These are phyloP conservation scores for Heterocephalus glaber DNA, from an alignment of 2,113 vertebrate genomes.

Conservation along the genomic window DNA sequence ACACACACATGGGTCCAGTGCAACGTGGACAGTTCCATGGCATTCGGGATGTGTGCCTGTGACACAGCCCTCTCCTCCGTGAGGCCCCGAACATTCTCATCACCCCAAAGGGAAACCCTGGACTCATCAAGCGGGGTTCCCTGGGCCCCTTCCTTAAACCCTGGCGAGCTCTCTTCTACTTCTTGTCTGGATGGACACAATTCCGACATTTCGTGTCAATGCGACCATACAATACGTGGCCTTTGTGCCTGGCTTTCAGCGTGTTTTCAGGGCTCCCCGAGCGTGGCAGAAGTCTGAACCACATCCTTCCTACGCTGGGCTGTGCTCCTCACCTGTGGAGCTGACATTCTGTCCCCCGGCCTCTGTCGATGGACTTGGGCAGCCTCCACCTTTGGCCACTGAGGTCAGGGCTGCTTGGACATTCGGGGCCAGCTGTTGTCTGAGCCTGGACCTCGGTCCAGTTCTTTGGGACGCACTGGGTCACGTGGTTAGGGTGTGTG, in stretches of 20 bases:
- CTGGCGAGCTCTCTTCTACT: neutral
- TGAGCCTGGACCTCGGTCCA: neutral
- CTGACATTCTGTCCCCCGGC: fast-evolving
- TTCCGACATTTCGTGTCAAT: neutral
- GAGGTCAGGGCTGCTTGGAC: neutral
- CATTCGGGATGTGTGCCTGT: no score
- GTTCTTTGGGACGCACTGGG: neutral
- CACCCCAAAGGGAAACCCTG: neutral
- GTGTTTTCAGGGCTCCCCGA: fast-evolving
- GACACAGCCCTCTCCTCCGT: no score
- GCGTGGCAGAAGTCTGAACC: no score
- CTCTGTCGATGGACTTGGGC: neutral
- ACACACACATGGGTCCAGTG: neutral
- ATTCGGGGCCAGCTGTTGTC: fast-evolving
- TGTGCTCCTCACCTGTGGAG: no score
- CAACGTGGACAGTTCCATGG: neutral
- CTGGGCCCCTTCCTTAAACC: neutral
- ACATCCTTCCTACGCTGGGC: no score
- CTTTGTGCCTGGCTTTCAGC: neutral
- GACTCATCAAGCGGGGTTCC: neutral
- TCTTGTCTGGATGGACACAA: no score
- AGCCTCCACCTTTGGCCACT: neutral
- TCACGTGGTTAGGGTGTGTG: no score
- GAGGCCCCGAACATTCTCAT: neutral
- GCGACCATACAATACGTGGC: fast-evolving